Conservation (phyloP, 2,888 invertebrate genomes). For the Unio delphinus region DNA sequence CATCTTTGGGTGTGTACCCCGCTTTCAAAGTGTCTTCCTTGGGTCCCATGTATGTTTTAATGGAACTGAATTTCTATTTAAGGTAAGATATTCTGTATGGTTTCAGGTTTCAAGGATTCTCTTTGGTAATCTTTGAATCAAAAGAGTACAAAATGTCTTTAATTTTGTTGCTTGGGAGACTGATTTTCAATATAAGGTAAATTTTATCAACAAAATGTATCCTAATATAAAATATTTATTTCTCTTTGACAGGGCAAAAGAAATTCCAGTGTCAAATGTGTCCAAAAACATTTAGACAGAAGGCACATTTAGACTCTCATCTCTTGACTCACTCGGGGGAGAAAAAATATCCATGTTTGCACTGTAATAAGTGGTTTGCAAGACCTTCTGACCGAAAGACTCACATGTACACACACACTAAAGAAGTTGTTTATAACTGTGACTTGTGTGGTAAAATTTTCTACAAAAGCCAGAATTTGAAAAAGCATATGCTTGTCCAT, state of each 20-base stretch:
- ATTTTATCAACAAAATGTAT: not conserved
- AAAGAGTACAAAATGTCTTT: too few species aligned
- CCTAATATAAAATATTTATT: not conserved
- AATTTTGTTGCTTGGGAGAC: too few species aligned
- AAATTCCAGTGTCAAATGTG: conserved; percentile 58
- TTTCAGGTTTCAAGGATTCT: too few species aligned
- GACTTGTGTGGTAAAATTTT: conserved; percentile 55
- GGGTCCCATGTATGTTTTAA: too few species aligned
- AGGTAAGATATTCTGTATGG: too few species aligned
- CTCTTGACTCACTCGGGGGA: conserved; percentile 57
- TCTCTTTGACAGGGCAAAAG: conserved; percentile 43
- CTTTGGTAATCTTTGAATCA: too few species aligned
- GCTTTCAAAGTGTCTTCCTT: too few species aligned
- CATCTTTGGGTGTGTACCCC: too few species aligned
- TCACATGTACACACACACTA: conserved; percentile 62
- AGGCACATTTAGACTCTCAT: conserved; percentile 62
- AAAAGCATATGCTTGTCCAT: conserved; percentile 61
- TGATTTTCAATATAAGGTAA: too few species aligned
- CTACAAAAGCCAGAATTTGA: conserved; percentile 58
- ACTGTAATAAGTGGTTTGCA: conserved; percentile 57
- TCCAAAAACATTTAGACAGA: conserved; percentile 59
- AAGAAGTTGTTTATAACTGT: conserved; percentile 53
- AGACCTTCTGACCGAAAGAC: conserved; percentile 56
- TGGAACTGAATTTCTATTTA: too few species aligned
- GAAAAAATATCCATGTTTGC: conserved; percentile 54